Conservation (phyloP, 2,113 vertebrate genomes). For the Sphaerodactylus townsendi region DNA sequence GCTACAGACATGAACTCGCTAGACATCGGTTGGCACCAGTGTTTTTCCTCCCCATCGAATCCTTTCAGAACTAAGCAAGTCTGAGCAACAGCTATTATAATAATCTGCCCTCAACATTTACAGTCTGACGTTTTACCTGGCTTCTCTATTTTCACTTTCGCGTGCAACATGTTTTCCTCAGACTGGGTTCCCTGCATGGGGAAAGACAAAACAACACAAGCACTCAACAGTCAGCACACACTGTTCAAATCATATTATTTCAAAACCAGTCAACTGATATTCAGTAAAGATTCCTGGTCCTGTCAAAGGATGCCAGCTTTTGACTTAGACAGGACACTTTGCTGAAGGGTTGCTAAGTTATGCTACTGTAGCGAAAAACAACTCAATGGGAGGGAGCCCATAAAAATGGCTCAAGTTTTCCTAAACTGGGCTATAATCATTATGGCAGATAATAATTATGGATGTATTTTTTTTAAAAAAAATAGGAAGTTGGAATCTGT, state of each 20-base stretch:
- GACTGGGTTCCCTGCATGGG: background rate
- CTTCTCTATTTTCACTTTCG: constrained; percentile 83
- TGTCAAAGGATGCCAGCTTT: background rate
- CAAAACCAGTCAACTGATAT: background rate
- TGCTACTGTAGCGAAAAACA: background rate
- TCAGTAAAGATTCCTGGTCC: background rate
- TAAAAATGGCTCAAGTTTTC: no score
- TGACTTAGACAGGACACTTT: background rate
- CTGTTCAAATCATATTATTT: no score
- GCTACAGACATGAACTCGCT: no score
- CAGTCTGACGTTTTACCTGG: constrained; percentile 65
- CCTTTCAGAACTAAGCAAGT: no score
- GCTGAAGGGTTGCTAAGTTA: background rate
- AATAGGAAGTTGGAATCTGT: no score
- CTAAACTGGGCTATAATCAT: no score
- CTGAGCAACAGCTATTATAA: no score
- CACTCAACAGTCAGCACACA: background rate
- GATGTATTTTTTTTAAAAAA: no score
- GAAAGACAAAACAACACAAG: background rate
- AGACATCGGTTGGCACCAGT: no score
- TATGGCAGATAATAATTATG: no score
- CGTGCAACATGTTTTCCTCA: constrained; percentile 71
- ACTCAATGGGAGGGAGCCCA: no score
- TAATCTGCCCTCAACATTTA: background rate
- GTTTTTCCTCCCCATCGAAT: no score